A percentile compares a stretch with the other conserved stretches of the same genome.
These are phyloP conservation scores for Danaus plexippus DNA, from an alignment of 1,140 invertebrate species.

Conservation along the genomic window DNA sequence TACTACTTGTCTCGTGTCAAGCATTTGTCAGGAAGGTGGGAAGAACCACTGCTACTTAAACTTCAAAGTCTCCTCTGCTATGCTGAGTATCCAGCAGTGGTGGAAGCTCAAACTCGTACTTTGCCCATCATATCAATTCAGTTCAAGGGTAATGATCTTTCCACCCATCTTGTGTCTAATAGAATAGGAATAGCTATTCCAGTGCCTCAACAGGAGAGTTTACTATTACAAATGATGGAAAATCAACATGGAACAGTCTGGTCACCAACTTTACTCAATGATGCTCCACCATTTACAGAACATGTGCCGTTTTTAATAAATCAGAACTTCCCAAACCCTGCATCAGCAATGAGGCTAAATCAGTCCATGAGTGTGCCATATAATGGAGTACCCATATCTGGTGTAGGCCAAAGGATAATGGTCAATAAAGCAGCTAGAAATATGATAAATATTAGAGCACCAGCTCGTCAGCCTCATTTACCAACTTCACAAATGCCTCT, in stretches of 20 bases:
- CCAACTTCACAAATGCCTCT: constrained; percentile 16
- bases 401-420: constrained; percentile 43
- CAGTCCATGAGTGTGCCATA: constrained; percentile 46
- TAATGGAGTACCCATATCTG: constrained; percentile 38
- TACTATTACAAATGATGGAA: constrained; percentile 40
- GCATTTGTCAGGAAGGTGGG: constrained; percentile 66
- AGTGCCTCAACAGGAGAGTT: constrained; percentile 46
- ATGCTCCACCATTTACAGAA: constrained; percentile 41
- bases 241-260: constrained; percentile 40
- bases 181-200: constrained; percentile 45
- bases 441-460: constrained; percentile 47
- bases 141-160: constrained; percentile 62
- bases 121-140: constrained; percentile 59
- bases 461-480: constrained; percentile 50
- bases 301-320: constrained; percentile 62
- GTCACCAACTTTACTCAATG: constrained; percentile 38
- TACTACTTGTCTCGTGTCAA: constrained; percentile 73
- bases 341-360: constrained; percentile 56
- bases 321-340: constrained; percentile 62
- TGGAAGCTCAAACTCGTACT: constrained; percentile 50
- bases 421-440: constrained; percentile 50
- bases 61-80: constrained; percentile 69
- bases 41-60: constrained; percentile 60
- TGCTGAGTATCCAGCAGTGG: constrained; percentile 59
- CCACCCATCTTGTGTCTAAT: constrained; percentile 52